These are phyloP conservation scores for Cotesia vestalis DNA, from an alignment of 1,140 invertebrate species.

Conservation along the genomic window DNA sequence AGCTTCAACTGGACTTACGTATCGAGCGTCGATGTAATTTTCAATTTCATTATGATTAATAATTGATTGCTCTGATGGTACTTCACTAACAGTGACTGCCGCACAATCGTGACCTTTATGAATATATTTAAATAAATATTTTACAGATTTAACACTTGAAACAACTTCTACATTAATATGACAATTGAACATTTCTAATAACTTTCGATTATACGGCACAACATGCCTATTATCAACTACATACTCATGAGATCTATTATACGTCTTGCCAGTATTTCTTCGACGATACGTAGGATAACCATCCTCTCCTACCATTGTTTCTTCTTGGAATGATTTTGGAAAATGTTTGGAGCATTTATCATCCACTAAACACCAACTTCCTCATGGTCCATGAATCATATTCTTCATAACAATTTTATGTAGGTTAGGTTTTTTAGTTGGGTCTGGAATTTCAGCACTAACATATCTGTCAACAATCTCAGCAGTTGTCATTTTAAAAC, in stretches of 20 bases:
- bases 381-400: conserved; percentile 51
- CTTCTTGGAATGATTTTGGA: conserved; percentile 1
- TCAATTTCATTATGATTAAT: conserved; percentile 35
- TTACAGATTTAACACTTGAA: conserved; percentile 18
- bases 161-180: conserved; percentile 34
- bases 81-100: too few relatives aligned
- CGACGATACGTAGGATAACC: conserved; percentile 11
- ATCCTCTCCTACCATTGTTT: neutral
- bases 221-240: conserved; percentile 26
- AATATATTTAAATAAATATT: conserved; percentile 32
- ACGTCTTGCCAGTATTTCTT: conserved; percentile 6
- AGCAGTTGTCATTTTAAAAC: conserved; percentile 29
- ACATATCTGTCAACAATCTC: conserved; percentile 32
- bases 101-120: conserved; percentile 23
- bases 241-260: neutral
- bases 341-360: conserved; percentile 2
- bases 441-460: conserved; percentile 38
- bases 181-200: conserved; percentile 28
- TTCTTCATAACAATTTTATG: conserved; percentile 35
- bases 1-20: conserved; percentile 36
- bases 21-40: conserved; percentile 34
- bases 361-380: conserved; percentile 41
- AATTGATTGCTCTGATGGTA: too few relatives aligned
- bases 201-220: conserved; percentile 20
- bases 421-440: conserved; percentile 20